These are phyloP conservation scores for Lampris incognitus DNA, from an alignment of 2,113 vertebrate genomes.

Conservation along the genomic window DNA sequence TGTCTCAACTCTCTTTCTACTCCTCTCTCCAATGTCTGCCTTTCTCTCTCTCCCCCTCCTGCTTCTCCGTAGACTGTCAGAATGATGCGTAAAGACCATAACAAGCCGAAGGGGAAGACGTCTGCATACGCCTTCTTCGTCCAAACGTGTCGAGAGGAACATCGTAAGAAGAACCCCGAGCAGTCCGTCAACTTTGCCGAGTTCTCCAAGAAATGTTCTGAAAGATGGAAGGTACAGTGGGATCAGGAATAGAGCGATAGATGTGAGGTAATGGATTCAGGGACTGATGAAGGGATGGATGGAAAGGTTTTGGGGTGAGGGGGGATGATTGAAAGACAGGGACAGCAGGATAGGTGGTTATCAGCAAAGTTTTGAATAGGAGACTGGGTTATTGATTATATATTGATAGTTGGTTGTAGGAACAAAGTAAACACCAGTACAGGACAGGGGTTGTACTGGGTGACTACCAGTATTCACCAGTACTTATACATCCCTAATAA, in stretches of 20 bases:
- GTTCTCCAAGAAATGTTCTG: slow-evolving; percentile 96
- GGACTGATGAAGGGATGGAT: not conserved
- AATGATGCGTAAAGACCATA: slow-evolving; percentile 93
- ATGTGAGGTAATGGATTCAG: no score
- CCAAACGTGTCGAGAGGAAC: slow-evolving; percentile 93
- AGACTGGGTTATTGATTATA: no score
- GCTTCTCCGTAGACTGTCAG: slow-evolving; percentile 41
- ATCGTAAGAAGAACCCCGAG: slow-evolving; percentile 93
- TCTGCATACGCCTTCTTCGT: slow-evolving; percentile 97
- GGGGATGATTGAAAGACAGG: no score
- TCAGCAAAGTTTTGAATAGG: no score
- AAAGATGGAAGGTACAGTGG: slow-evolving; percentile 90
- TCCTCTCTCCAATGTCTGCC: not conserved
- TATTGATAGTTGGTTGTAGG: no score
- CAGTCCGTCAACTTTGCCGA: slow-evolving; percentile 92
- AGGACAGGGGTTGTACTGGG: no score
- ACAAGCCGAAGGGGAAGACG: slow-evolving; percentile 95
- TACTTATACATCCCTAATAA: no score
- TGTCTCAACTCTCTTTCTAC: not conserved
- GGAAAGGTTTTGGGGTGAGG: no score
- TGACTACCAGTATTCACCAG: no score
- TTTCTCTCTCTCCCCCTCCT: not conserved
- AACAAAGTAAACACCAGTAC: no score
- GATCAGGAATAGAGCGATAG: not conserved
- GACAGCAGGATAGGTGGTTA: no score